These are phyloP conservation scores for Thymelicus lineola DNA, from an alignment of 2,888 invertebrate species.

Conservation along the genomic window DNA sequence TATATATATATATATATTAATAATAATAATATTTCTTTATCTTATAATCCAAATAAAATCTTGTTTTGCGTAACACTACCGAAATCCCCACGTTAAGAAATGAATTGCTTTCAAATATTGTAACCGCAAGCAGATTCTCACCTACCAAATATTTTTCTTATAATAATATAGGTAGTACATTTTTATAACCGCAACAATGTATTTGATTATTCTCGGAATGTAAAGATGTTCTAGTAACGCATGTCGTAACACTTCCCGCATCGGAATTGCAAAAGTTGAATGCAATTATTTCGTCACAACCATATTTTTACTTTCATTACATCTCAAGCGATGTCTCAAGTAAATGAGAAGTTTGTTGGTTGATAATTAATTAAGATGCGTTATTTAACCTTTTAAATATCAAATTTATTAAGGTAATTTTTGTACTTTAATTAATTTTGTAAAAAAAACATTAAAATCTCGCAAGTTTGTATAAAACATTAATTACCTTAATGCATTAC, in stretches of 20 bases:
- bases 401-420: background rate
- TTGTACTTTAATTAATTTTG: background rate
- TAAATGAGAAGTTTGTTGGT: slow-evolving; percentile 7
- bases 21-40: no score
- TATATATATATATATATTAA: no score
- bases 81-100: slow-evolving; percentile 17
- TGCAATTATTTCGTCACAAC: slow-evolving; percentile 23
- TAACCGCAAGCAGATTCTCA: slow-evolving; percentile 12
- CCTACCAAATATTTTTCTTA: slow-evolving; percentile 4
- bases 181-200: slow-evolving; percentile 14
- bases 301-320: slow-evolving; percentile 25
- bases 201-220: slow-evolving; percentile 12
- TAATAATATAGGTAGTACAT: background rate
- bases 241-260: slow-evolving; percentile 11
- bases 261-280: slow-evolving; percentile 22
- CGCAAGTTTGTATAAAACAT: background rate
- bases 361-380: slow-evolving; percentile 16
- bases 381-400: background rate
- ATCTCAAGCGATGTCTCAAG: slow-evolving; percentile 4
- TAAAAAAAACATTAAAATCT: background rate
- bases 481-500: no score
- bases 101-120: slow-evolving; percentile 20
- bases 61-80: slow-evolving; percentile 9
- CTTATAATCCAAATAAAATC: slow-evolving; percentile 6
- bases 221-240: slow-evolving; percentile 20